Conservation (phyloP, 2,888 invertebrate genomes). For the Spatulosminthurus flaviceps region DNA sequence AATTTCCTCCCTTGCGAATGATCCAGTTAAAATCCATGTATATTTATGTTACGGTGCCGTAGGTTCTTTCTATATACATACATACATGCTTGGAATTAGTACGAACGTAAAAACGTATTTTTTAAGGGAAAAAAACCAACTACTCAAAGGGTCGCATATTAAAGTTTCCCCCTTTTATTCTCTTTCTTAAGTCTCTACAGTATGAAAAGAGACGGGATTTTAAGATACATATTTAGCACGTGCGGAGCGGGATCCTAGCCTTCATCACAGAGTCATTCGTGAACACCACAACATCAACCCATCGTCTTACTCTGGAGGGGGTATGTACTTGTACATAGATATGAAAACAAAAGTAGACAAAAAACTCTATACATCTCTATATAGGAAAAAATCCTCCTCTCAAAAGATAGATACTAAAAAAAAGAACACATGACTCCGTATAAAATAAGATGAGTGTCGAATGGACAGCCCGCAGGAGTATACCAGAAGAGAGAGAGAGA, state of each 20-base stretch:
- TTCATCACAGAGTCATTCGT: slow-evolving; percentile 37
- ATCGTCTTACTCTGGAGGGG: slow-evolving; percentile 47
- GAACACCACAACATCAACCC: slow-evolving; percentile 45
- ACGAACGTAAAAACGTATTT: not conserved
- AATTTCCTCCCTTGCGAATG: not conserved
- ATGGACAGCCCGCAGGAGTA: slow-evolving; percentile 2
- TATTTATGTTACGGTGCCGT: no score
- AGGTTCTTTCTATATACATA: not conserved
- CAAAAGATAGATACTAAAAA: no score
- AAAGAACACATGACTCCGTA: slow-evolving; percentile 22
- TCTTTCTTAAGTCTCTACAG: not conserved
- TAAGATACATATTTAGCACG: slow-evolving; percentile 57
- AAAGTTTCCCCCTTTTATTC: slow-evolving; percentile 22
- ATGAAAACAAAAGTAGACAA: not conserved
- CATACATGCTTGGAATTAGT: not conserved
- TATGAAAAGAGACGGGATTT: not conserved
- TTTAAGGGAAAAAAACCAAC: not conserved
- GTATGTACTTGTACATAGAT: not conserved
- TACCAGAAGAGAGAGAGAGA: slow-evolving; percentile 7
- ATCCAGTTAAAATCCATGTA: not conserved
- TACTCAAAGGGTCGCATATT: slow-evolving; percentile 24
- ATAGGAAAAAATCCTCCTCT: no score
- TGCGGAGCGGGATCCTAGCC: slow-evolving; percentile 60
- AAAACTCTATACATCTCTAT: not conserved
- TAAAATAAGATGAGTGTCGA: not conserved